A percentile compares a stretch with the other conserved stretches of the same genome.
Conservation (phyloP, 1,140 invertebrate genomes). For the Lucilia sericata region DNA sequence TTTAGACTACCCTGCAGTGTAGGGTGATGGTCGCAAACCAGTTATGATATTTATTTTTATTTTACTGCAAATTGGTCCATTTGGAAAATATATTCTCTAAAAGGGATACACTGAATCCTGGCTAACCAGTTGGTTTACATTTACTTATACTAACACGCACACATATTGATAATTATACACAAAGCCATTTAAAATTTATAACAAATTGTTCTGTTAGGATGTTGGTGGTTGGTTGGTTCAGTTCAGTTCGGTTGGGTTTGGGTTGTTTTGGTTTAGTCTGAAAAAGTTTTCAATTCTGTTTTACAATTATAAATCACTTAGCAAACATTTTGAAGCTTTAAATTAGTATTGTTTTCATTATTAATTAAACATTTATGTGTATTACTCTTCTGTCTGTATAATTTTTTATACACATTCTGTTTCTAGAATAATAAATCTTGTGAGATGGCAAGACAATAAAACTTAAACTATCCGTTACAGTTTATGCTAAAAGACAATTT, state of each 20-base stretch:
- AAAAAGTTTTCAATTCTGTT: constrained; percentile 21
- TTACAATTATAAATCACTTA: constrained; percentile 42
- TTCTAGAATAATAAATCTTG: constrained; percentile 1
- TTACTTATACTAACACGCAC: background rate
- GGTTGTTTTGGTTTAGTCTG: background rate
- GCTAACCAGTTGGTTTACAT: background rate
- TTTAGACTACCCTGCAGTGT: too few relatives aligned
- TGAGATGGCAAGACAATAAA: background rate
- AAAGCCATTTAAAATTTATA: background rate
- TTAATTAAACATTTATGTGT: constrained; percentile 21
- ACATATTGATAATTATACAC: background rate
- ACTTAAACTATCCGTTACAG: background rate
- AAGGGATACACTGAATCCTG: too few relatives aligned
- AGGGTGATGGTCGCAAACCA: too few relatives aligned
- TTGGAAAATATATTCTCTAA: too few relatives aligned
- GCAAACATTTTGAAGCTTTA: constrained; percentile 34
- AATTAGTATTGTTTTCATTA: constrained; percentile 32
- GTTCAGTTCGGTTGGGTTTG: background rate
- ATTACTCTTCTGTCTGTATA: constrained; percentile 8
- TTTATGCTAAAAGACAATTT: background rate
- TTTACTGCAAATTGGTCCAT: too few relatives aligned
- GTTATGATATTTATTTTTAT: too few relatives aligned
- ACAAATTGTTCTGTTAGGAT: constrained; percentile 18
- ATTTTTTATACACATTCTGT: constrained; percentile 4
- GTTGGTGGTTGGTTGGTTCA: constrained; percentile 24